Percentiles rank a stretch among this genome's conserved stretches.
phyloP scores from a whole-genome alignment of 2,797 vertebrate species.

The Mormyrops boulengeri region DNA sequence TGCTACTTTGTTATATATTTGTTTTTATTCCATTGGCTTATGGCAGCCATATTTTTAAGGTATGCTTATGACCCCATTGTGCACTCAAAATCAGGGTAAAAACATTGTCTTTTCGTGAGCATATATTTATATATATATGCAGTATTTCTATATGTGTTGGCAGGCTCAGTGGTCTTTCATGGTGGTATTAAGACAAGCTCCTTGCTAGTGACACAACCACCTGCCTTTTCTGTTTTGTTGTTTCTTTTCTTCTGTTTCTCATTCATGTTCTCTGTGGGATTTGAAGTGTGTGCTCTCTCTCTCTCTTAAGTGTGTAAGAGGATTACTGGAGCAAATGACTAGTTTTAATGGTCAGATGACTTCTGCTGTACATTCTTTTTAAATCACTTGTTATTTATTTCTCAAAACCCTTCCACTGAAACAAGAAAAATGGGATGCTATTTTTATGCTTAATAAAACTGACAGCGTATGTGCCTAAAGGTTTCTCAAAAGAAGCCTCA shows the following conservation, averaged over 20 bases:
- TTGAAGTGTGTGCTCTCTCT: not conserved
- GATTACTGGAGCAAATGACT: not conserved
- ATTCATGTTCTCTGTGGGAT: not conserved
- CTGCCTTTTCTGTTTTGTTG: not conserved
- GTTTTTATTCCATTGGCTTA: not conserved
- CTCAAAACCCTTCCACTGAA: not conserved
- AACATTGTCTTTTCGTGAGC: not conserved
- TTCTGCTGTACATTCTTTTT: not conserved
- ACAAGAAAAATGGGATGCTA: not conserved
- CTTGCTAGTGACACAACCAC: not conserved
- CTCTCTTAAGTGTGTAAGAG: not conserved
- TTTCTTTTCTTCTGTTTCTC: not conserved
- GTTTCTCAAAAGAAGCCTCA: not conserved
- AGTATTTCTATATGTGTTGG: not conserved
- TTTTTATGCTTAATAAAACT: not conserved
- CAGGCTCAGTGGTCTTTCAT: not conserved
- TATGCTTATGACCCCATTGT: not conserved
- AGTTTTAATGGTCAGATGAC: slow-evolving; percentile 2
- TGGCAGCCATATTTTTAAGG: slow-evolving; percentile 1
- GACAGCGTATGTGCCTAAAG: not conserved
- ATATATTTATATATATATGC: not conserved
- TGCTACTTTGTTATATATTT: not conserved
- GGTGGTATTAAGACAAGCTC: not conserved
- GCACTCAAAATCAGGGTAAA: not conserved
- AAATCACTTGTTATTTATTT: not conserved